A percentile compares a stretch with the other conserved stretches of the same genome.
Evolutionary conservation across 2,888 invertebrate species (phyloP).

Genomic region (Cheilosia impressa): DNA sequence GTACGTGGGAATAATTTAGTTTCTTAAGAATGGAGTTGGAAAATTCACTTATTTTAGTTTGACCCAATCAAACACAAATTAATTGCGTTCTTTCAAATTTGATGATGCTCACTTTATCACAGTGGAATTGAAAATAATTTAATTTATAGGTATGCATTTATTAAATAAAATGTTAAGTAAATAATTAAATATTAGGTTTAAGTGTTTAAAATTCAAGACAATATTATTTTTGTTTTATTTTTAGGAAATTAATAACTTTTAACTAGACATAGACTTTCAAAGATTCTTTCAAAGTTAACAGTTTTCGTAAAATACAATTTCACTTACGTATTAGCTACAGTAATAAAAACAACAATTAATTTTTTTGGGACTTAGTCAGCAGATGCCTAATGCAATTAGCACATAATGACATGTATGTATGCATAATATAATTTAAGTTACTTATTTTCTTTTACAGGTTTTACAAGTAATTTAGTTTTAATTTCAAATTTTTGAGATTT

Average conservation of each 20-base stretch:
- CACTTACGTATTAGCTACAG: neutral
- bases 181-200: neutral
- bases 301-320: no score
- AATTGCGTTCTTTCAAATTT: neutral
- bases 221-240: neutral
- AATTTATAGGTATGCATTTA: neutral
- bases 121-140: conserved; percentile 46
- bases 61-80: neutral
- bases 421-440: neutral
- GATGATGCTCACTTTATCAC: conserved; percentile 39
- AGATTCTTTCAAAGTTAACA: no score
- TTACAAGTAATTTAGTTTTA: conserved; percentile 30
- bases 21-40: neutral
- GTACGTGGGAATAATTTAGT: neutral
- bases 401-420: conserved; percentile 54
- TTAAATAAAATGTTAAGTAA: neutral
- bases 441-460: conserved; percentile 1
- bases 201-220: neutral
- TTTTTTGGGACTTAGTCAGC: conserved; percentile 10
- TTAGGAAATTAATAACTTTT: neutral
- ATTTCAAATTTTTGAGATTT: conserved; percentile 19
- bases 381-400: conserved; percentile 52
- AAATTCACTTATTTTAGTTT: neutral
- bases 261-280: conserved; percentile 8
- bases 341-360: conserved; percentile 1